A percentile compares a stretch with the other conserved stretches of the same genome.
Conservation (phyloP, 2,797 vertebrate species). For the Linurgus olivaceus region DNA sequence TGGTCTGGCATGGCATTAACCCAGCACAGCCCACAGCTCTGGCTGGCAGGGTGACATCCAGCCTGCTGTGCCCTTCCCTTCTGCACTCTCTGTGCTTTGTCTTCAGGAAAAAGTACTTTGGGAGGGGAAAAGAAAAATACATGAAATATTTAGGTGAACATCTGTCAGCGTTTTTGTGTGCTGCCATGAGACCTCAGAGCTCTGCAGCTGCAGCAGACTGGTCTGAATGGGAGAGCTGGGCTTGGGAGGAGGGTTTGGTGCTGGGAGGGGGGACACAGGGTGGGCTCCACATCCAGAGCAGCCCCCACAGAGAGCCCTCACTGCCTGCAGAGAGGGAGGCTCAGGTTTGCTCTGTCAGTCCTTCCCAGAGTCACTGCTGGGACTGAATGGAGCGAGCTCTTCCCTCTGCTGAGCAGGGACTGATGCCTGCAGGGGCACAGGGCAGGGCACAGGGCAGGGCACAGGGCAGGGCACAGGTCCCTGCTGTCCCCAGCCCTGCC, state of each 20-base stretch:
- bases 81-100: background rate
- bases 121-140: accelerated
- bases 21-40: background rate
- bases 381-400: background rate
- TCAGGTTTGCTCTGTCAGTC: background rate
- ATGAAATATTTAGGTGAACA: background rate
- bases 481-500: background rate
- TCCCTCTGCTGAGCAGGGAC: background rate
- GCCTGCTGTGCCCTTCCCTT: accelerated
- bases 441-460: background rate
- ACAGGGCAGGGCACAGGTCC: background rate
- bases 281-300: background rate
- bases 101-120: background rate
- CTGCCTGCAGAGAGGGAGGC: background rate
- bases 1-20: background rate
- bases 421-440: background rate
- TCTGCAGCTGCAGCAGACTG: background rate
- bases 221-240: background rate
- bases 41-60: background rate
- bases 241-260: background rate
- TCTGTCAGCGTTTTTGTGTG: accelerated
- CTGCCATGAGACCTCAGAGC: background rate
- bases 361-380: background rate
- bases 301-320: background rate
- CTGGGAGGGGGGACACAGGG: background rate